Percentiles rank a stretch among this genome's conserved stretches.
Evolutionary conservation across 92 coral and sea anemone genomes (phyloP).

Genomic region (Hydrozoanthus gracilis): DNA sequence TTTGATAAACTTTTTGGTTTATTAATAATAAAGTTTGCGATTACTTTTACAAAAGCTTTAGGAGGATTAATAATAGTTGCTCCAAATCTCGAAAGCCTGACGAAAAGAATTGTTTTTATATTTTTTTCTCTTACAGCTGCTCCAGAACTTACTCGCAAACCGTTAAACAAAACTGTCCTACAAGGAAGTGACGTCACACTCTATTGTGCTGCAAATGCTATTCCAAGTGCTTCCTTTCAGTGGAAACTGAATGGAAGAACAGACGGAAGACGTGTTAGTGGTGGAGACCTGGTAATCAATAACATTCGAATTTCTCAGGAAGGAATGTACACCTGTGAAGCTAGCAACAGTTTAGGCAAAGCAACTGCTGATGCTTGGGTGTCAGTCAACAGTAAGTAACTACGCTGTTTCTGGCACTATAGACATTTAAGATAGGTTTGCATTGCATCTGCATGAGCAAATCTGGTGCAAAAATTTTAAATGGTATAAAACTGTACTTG

Average conservation of each 20-base stretch:
- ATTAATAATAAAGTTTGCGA: too few relatives aligned
- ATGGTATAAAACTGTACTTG: not conserved
- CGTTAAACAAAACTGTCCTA: not conserved
- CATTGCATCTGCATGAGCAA: too few relatives aligned
- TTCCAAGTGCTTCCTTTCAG: not conserved
- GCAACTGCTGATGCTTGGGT: constrained; percentile 4
- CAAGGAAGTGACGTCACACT: not conserved
- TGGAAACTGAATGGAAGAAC: constrained; percentile 18
- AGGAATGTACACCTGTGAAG: constrained; percentile 28
- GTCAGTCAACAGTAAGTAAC: constrained; percentile 25
- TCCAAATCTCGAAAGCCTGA: too few relatives aligned
- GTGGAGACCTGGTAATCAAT: not conserved
- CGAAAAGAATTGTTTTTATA: not conserved
- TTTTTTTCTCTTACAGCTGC: not conserved
- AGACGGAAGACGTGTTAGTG: not conserved
- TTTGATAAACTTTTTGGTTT: too few relatives aligned
- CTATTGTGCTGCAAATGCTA: not conserved
- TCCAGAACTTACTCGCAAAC: constrained; percentile 5
- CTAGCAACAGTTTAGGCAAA: not conserved
- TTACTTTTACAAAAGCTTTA: too few relatives aligned
- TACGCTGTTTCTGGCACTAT: not conserved
- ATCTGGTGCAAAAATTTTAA: too few relatives aligned
- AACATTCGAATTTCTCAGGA: not conserved
- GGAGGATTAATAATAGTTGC: too few relatives aligned
- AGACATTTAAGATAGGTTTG: not conserved